Evolutionary conservation across 2,888 invertebrate species (phyloP), one percentile per base, ranked within the genome.

Genomic region (Pyrgus malvae): DNA sequence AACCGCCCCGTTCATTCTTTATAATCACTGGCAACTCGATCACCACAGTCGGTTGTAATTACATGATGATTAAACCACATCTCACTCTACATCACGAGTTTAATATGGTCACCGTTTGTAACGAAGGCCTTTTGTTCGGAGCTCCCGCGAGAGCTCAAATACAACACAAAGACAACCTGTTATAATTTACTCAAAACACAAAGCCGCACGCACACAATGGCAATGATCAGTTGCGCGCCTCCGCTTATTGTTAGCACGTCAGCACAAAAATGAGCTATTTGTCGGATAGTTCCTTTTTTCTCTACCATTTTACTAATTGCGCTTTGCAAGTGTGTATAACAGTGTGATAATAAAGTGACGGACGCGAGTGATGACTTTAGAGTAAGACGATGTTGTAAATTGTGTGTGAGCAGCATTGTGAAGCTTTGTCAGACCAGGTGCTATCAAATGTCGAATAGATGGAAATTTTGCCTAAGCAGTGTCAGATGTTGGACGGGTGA

Each of bases 161-260:
- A 80, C 83, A 82, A 80, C 75, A 74, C 76, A 80, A 79, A 76
- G 78, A 74, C 77, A 76, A 76, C 75, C 83, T 86, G 87, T 88
- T 89, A 90, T 89, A 89, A 89, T 89, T 90, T 88, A 89, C 89
- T 87, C 88, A 89, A 90, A 89, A 90, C 81, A 90, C 89, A 90
- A 89, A 87, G 87, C 88, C 88, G 77, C 86, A 83, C 83, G 84
- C 62, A 83, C 74, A 85, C 87, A 89, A 87, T 89, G 80, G 80
- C 87, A 88, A 88, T 88, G 86, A 89, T 88, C 88, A 83, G 86
- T 87, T 88, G 82, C 79, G 76, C 69, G 76, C 78, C 80, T 79
- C 71, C 67, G 67, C 69, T 81, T 79, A 87, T 90, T 90, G 89
- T 90, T 86, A 84, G 80, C 87, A 83, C 78, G 83, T 89, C 86